phyloP scores from a whole-genome alignment of 2,797 vertebrate genomes.

The Fringilla coelebs region DNA sequence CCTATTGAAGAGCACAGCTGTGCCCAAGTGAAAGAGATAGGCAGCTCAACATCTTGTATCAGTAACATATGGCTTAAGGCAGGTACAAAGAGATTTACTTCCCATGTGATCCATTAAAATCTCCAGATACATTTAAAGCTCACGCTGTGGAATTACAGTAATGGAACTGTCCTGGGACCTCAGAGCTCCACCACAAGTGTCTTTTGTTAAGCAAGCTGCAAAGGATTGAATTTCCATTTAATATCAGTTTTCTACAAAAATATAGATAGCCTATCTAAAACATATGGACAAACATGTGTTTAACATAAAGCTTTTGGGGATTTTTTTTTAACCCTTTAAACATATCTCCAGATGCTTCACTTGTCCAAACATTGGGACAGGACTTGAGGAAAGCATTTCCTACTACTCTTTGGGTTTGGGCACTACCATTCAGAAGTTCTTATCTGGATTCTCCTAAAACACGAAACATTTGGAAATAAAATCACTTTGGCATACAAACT shows the following conservation, averaged over 20 bases:
- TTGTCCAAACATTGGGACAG: neutral
- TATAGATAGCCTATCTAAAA: constrained; percentile 39
- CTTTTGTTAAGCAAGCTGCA: constrained; percentile 30
- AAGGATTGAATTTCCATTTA: constrained; percentile 34
- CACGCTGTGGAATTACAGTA: constrained; percentile 27
- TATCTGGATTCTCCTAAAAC: neutral
- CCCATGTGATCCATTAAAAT: constrained; percentile 41
- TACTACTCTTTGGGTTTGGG: neutral
- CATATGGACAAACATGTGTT: constrained; percentile 7
- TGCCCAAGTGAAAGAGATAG: constrained; percentile 4
- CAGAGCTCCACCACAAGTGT: constrained; percentile 22
- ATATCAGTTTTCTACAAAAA: constrained; percentile 38
- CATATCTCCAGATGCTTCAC: neutral
- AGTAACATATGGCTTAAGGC: constrained; percentile 47
- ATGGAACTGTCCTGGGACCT: constrained; percentile 22
- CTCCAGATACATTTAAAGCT: constrained; percentile 20
- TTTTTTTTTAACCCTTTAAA: neutral
- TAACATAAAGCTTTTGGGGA: neutral
- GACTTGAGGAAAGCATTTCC: neutral
- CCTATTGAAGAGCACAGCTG: constrained; percentile 24
- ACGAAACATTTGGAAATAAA: neutral
- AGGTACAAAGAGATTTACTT: constrained; percentile 50
- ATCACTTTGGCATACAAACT: neutral
- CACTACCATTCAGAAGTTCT: neutral
- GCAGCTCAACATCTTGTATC: constrained; percentile 34